Evolutionary conservation across 1,140 invertebrate species (phyloP).

Genomic region (Platyscapa corneri): DNA sequence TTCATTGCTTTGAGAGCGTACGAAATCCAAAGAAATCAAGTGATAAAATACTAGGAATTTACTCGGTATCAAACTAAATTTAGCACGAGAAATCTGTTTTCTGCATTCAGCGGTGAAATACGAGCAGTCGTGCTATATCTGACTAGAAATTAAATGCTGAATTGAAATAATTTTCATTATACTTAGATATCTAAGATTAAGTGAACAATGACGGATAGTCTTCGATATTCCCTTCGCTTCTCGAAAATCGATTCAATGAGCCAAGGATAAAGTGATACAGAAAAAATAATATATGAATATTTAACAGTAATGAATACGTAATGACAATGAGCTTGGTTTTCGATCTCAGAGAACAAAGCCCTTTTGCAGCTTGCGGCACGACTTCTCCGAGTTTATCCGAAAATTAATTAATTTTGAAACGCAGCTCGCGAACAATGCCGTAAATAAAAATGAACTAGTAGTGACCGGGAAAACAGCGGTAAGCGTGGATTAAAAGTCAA

Average conservation of each 20-base stretch:
- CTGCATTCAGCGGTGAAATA: too few relatives aligned
- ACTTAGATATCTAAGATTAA: too few relatives aligned
- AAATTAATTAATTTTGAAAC: neutral
- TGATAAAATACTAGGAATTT: neutral
- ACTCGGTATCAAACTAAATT: neutral
- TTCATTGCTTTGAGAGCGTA: neutral
- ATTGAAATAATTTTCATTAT: too few relatives aligned
- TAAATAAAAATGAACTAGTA: constrained; percentile 6
- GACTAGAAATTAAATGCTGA: too few relatives aligned
- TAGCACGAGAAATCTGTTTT: too few relatives aligned
- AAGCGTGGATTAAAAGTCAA: constrained; percentile 34
- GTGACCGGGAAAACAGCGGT: neutral
- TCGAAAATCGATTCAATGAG: neutral
- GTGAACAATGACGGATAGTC: too few relatives aligned
- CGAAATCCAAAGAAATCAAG: neutral
- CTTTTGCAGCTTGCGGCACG: neutral
- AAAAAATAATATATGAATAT: neutral
- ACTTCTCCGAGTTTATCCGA: neutral
- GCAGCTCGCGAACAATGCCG: neutral
- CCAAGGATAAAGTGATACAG: neutral
- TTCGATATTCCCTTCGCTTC: neutral
- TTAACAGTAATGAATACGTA: neutral
- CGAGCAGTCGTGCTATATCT: too few relatives aligned
- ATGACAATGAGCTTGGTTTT: neutral
- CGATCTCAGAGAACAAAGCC: neutral